Conservation (phyloP, 1,140 invertebrate species). For the Andricus grossulariae region DNA sequence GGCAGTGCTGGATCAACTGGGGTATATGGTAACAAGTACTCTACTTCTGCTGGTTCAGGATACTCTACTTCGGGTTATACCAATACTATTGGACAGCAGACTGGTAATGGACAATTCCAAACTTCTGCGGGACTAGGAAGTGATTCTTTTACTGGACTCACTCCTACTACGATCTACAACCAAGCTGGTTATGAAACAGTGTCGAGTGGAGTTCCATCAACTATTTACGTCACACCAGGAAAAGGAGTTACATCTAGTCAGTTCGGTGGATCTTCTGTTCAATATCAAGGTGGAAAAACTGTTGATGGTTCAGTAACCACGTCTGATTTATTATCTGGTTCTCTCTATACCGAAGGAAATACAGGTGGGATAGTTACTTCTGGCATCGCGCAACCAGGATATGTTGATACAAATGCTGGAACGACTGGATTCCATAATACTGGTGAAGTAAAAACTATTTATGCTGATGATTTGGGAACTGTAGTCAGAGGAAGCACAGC, state of each 20-base stretch:
- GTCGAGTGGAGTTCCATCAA: too few species aligned
- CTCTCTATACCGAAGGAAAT: slow-evolving; percentile 15
- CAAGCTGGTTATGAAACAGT: slow-evolving; percentile 26
- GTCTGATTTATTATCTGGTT: neutral
- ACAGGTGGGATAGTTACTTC: neutral
- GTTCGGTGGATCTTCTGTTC: neutral
- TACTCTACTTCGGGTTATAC: slow-evolving; percentile 23
- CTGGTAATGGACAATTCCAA: slow-evolving; percentile 37
- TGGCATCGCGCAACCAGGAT: neutral
- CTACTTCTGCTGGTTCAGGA: neutral
- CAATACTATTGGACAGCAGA: slow-evolving; percentile 29
- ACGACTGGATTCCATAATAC: neutral
- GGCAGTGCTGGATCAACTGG: neutral
- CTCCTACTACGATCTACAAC: slow-evolving; percentile 35
- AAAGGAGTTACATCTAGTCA: slow-evolving; percentile 15
- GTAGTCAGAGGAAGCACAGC: too few species aligned
- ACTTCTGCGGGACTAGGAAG: slow-evolving; percentile 33
- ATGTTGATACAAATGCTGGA: neutral
- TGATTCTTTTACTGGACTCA: slow-evolving; percentile 39
- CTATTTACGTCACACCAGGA: neutral
- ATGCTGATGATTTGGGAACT: too few species aligned
- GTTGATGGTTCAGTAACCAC: neutral
- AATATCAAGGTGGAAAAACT: neutral
- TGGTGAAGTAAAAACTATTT: neutral
- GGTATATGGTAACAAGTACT: neutral